Base-by-base conservation (phyloP, 23 tunicate species). In the Aplidium turbinatum region DNA sequence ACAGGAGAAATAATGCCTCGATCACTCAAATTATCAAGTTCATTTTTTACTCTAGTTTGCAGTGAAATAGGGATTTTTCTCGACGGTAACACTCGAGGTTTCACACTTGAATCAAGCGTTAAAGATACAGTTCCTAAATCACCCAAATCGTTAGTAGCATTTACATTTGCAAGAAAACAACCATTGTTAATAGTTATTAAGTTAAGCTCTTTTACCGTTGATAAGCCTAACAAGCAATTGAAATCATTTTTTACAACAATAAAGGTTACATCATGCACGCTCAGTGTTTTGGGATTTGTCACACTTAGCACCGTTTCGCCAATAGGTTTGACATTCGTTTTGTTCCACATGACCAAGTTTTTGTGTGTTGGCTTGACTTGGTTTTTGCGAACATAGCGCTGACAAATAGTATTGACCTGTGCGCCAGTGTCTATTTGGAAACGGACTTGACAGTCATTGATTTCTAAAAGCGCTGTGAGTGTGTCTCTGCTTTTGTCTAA, bases 371-470 rank as follows among this genome's bases (percentile, higher is more conserved):
- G 36, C 13, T 50, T 6, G 6, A 71, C 36, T 71, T 71, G 77
- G 11, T 71, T 23, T 50, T 50, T 71, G 4, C 61, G 61, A 48
- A 71, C 62, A 47, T 22, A 71, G 6, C 27, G 22, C 31, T 48
- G 77, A 28, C 62, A 71, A 47, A 71, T 71, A 6, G 60, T 71
- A 18, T 71, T 71, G 7, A 71, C 77, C 19, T 71, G 48, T 26
- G 77, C 77, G 28, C 61, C 77, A 21, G 48, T 71, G 27, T 47
- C 62, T 5, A 71, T 47, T 50, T 71, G 62, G 48, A 71, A 71
- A 38, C 61, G 39, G 27, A 71, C 54, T 20, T 67, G 9, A 33
- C 73, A 67, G 4, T 38, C 22, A 40, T 67, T 67, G 23, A 38
- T 53, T 36, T 67, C 53, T 40, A 67, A 40, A 21, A 67, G 26